Evolutionary conservation across 2,797 vertebrate genomes (phyloP), one percentile per base, ranked within the genome.

Genomic region (Typhlichthys eigenmanni): DNA sequence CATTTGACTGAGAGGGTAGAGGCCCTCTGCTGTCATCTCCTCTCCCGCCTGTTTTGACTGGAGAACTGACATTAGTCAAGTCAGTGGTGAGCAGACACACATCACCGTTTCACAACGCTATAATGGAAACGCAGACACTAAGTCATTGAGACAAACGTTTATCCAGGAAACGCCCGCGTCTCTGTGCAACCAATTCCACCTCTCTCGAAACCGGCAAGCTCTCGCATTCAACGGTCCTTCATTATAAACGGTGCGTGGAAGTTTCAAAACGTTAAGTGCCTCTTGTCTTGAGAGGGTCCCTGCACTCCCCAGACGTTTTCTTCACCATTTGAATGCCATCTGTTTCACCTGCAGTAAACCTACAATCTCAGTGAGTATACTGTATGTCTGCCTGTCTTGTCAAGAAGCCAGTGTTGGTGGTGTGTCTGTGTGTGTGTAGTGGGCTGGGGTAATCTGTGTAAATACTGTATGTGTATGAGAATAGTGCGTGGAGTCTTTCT

Each of bases 251-350:
- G 17, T 66, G 64, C 47, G 1, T 29, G 68, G 57, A 48, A 24
- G 24, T 78, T 65, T 68, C 54, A 85, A 71, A 58, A 14, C 63
- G 60, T 81, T 70, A 75, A 78, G 69, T 77, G 60, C 52, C 29
- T 49, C 55, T 53, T 68, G 58, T 69, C 13, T 68, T 62, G 67
- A 64, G 58, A 56, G 43, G 14, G 72, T 13, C 50, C 43, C 38
- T 16, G 66, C 65, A 46, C 29, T 13, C 64, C 43, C 54, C 19
- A 47, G 32, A 61, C 59, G 46, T 68, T 56, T 79, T 78, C 72
- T 65, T 78, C 75, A 60, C 55, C 13, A 55, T 66, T 79, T 55
- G 73, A 43, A 56, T 67, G 59, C 2, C 49, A 17, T 55, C 47
- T 67, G 58, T 55, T 59, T 59, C 38, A 51, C 52, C 57, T 55